Base-by-base conservation (phyloP, 2,888 invertebrate genomes). In the Pantelozetes paolii region DNA sequence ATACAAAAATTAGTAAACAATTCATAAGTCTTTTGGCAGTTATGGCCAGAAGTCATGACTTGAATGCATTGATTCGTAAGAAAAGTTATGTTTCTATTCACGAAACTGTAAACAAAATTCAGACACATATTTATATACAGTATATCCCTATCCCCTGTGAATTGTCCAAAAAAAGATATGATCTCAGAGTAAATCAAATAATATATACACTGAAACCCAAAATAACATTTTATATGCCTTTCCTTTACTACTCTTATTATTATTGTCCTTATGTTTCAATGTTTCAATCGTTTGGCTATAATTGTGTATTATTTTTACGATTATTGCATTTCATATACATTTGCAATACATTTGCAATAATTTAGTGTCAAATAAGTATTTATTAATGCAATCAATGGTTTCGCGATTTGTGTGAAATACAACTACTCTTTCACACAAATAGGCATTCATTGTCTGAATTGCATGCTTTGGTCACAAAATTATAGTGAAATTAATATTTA, bases 41-140 rank as follows among this genome's bases (percentile, higher is more conserved):
- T 54, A 54, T 54, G 54, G 54, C 54, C 23, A 54, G 54, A 54
- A 54, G 54, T 54, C 54, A 54, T 26, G 54, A 54, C 23, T 54
- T 8, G 15, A 54, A 54, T 8, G 5, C 26, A 26, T 23, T 54
- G 5, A 26, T 11, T 9, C 26, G 23, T 9, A 54, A 54, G 15
- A 26, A 11, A 54, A 13, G 26, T 18, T 50, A n/a, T 26, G 23
- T 23, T 54, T 54, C n/a, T n/a, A 13, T 54, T 54, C 26, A n/a
- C n/a, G n/a, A n/a, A n/a, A n/a, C 23, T 54, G 54, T 11, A 54
- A 11, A 54, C 9, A 23, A 54, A 26, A n/a, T 54, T 54, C 26
- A 54, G 26, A 26, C 23, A 26, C n/a, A n/a, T 15, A 54, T 54
- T 26, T 15, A 54, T 54, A 54, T 13, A 45, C 36, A 36, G 9